Evolutionary conservation across 2,113 vertebrate genomes (phyloP).

Genomic region (Cavia porcellus): DNA sequence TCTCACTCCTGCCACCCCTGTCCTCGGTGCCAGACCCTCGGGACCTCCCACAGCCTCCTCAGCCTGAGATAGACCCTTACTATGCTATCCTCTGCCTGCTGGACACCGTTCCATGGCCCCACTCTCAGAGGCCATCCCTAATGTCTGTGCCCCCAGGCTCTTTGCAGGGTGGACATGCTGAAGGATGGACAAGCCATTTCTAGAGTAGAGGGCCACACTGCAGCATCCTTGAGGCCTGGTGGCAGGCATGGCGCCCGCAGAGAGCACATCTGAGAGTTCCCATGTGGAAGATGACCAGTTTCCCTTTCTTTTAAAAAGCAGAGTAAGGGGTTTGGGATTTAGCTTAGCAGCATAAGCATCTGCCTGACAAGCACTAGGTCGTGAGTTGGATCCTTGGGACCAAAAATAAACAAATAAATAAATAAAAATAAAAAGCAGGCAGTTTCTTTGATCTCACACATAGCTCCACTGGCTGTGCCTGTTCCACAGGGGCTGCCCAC

Average conservation of each 20-base stretch:
- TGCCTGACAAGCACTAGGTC: too few species aligned
- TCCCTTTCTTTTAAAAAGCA: slow-evolving; percentile 6
- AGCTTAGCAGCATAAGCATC: too few species aligned
- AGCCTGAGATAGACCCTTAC: neutral
- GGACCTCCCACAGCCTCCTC: neutral
- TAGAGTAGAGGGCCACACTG: neutral
- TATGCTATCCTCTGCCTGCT: neutral
- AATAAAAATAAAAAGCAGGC: neutral
- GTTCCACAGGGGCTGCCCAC: neutral
- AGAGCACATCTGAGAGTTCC: neutral
- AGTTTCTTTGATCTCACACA: neutral
- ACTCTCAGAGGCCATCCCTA: neutral
- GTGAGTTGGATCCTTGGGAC: too few species aligned
- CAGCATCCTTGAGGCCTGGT: neutral
- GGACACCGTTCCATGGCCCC: too few species aligned
- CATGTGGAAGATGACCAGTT: neutral
- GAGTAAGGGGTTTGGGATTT: neutral
- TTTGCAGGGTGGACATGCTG: neutral
- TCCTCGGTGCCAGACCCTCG: neutral
- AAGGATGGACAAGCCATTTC: neutral
- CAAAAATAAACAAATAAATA: too few species aligned
- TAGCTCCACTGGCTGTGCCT: neutral
- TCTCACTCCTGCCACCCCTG: too few species aligned
- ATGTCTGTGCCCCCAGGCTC: neutral
- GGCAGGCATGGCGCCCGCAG: neutral